Evolutionary conservation across 1,140 invertebrate genomes (phyloP), one percentile per base, ranked within the genome.

Genomic region (Psilanteris sp.): DNA sequence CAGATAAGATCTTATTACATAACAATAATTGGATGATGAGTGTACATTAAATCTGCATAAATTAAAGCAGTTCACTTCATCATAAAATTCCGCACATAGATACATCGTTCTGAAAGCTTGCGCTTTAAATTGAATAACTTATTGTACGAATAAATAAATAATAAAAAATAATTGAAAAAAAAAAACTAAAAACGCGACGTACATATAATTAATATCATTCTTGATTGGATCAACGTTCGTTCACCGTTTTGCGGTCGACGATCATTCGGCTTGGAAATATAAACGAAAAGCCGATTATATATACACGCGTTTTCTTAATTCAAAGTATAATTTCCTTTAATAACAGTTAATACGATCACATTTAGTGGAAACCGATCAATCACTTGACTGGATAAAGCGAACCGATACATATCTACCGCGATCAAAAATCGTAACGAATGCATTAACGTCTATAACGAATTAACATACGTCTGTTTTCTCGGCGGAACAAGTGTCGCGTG

Each of bases 401-500:
- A 62, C 32, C 26, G 37, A 66, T 55, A 54, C 46, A 39, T 55
- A 66, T 66, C 37, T 32, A 18, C 13, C 0, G 1, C 13, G 18
- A 32, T 15, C 43, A 55, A 66, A 55, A 66, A 22, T 16, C 15
- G 3, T 7, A n/a, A 20, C 14, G 62, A 54, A 66, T 55, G 46
- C 14, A 66, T 66, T 66, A 66, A 8, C 20, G 39, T 66, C 39
- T n/a, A n/a, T 29, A 66, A 8, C 22, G 10, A 13, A 57, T 68
- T 68, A 68, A 68, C 32, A 68, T 39, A 68, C 16, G 31, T 24
- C 24, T 39, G 37, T 68, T 57, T 39, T 39, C 52, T 32, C 26
- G 14, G 1, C 16, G 44, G 34, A 67, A 67, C 62, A 55, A 67
- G 62, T 67, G 62, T 67, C 62, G 62, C 62, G 62, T 68, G 64